Conservation (phyloP, 2,797 vertebrate species). For the Diplodus puntazzo region DNA sequence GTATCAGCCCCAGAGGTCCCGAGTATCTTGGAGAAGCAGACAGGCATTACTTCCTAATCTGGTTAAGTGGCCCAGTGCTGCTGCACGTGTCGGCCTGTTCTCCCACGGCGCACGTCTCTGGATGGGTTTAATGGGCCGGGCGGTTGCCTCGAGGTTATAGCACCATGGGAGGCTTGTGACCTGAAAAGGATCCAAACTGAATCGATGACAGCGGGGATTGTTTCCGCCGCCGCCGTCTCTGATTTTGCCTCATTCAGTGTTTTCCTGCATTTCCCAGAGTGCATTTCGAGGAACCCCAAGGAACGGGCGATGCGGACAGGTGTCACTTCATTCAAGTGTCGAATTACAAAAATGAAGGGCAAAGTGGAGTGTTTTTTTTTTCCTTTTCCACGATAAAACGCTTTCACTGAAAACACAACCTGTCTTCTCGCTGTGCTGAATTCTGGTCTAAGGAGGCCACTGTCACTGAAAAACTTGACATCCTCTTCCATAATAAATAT, state of each 20-base stretch:
- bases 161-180: conserved; percentile 25
- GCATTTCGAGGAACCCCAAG: conserved; percentile 19
- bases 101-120: conserved; percentile 29
- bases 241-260: conserved; percentile 17
- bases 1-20: conserved; percentile 31
- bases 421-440: conserved; percentile 50
- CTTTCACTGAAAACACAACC: conserved; percentile 25
- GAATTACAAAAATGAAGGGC: neutral
- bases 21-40: conserved; percentile 37
- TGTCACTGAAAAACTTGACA: conserved; percentile 63
- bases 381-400: neutral
- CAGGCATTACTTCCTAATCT: conserved; percentile 56
- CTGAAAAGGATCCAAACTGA: conserved; percentile 24
- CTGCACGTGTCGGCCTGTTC: conserved; percentile 32
- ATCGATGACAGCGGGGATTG: neutral
- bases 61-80: conserved; percentile 51
- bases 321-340: conserved; percentile 20
- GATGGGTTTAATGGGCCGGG: conserved; percentile 33
- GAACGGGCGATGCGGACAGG: neutral
- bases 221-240: neutral
- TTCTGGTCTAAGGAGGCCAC: conserved; percentile 58
- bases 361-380: neutral
- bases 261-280: conserved; percentile 47
- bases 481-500: conserved; percentile 64
- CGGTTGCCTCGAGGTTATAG: conserved; percentile 28